These are phyloP conservation scores for Digitonthophagus gazella DNA, from an alignment of 2,888 invertebrate genomes.

Conservation along the genomic window DNA sequence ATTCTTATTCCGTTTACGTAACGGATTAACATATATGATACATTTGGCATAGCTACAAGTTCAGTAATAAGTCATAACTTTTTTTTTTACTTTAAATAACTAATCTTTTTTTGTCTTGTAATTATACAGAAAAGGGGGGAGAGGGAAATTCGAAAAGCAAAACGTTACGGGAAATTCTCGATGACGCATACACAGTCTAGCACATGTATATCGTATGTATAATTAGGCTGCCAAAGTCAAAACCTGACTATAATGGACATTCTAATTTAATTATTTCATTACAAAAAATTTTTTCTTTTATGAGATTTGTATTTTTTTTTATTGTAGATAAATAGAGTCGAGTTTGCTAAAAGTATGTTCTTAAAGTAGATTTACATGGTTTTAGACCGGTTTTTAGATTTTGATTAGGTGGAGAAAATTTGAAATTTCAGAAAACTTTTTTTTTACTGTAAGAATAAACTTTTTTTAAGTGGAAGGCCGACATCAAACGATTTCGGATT, in stretches of 20 bases:
- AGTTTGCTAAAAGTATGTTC: too few species aligned
- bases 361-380: too few species aligned
- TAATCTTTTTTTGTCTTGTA: constrained; percentile 10
- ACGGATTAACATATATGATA: constrained; percentile 47
- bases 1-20: constrained; percentile 38
- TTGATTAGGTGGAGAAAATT: too few species aligned
- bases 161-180: background rate
- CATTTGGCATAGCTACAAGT: constrained; percentile 52
- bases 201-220: background rate
- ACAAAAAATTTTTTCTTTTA: background rate
- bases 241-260: background rate
- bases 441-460: too few species aligned
- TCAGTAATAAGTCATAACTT: constrained; percentile 28
- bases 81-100: constrained; percentile 21
- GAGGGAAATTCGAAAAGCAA: background rate
- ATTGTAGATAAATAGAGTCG: too few species aligned
- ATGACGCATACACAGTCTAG: background rate
- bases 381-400: too few species aligned
- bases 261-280: background rate
- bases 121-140: background rate
- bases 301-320: too few species aligned
- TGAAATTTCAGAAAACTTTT: too few species aligned
- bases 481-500: too few species aligned
- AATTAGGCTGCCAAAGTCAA: background rate
- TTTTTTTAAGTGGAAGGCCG: too few species aligned